phyloP scores from a whole-genome alignment of 92 coral and sea anemone genomes.

The Montipora capitata region DNA sequence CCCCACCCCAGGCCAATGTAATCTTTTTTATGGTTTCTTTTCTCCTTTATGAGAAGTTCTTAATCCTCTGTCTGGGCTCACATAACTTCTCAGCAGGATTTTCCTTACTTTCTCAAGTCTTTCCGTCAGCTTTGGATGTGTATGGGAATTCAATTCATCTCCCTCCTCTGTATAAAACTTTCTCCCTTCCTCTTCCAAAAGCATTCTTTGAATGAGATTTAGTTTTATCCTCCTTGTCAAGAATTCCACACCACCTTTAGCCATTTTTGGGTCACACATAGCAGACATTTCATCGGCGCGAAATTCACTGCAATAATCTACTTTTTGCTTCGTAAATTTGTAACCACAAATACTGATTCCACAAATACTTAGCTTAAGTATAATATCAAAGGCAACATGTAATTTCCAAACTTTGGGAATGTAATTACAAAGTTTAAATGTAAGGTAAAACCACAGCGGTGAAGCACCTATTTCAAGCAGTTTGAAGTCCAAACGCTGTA shows the following conservation, averaged over 20 bases:
- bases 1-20: too few relatives aligned
- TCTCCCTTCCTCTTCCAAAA: constrained; percentile 78
- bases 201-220: constrained; percentile 66
- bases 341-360: constrained; percentile 73
- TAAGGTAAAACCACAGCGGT: constrained; percentile 83
- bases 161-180: constrained; percentile 81
- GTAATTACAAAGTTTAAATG: constrained; percentile 67
- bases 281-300: constrained; percentile 85
- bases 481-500: constrained; percentile 60
- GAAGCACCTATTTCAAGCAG: constrained; percentile 55
- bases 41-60: not conserved
- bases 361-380: constrained; percentile 77
- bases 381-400: constrained; percentile 47
- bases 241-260: constrained; percentile 80
- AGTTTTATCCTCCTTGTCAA: constrained; percentile 76
- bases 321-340: constrained; percentile 46
- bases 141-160: constrained; percentile 58
- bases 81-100: constrained; percentile 17
- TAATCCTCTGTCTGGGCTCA: not conserved
- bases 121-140: constrained; percentile 80
- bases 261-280: constrained; percentile 57
- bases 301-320: constrained; percentile 77
- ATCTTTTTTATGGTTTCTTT: not conserved
- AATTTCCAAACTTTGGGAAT: constrained; percentile 49
- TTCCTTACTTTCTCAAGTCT: constrained; percentile 63